Conservation (phyloP, 2,888 invertebrate genomes). For the Clanis bilineata region DNA sequence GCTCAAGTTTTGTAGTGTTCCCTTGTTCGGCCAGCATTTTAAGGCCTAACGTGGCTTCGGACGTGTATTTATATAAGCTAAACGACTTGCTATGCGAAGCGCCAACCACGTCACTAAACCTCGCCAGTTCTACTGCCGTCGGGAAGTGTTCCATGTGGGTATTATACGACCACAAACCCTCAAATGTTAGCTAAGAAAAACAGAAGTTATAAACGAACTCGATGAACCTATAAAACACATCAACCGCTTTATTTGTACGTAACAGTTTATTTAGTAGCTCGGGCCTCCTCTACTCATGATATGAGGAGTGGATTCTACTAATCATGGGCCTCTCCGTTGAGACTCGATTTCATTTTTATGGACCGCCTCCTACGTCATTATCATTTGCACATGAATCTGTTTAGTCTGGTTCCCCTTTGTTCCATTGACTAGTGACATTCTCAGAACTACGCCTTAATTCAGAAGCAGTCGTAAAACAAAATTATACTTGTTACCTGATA, state of each 20-base stretch:
- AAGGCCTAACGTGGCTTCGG: constrained; percentile 59
- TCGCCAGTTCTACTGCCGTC: constrained; percentile 38
- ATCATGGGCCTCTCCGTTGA: too few species aligned
- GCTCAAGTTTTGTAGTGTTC: constrained; percentile 67
- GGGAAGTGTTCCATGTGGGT: constrained; percentile 66
- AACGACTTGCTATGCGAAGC: constrained; percentile 67
- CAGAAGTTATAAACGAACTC: background rate
- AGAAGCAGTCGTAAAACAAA: too few species aligned
- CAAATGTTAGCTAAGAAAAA: constrained; percentile 57
- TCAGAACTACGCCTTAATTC: too few species aligned
- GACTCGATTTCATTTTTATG: too few species aligned
- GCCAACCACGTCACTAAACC: constrained; percentile 72
- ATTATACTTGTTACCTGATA: constrained; percentile 71
- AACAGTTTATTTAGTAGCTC: background rate
- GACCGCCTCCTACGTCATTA: too few species aligned
- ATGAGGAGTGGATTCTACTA: too few species aligned
- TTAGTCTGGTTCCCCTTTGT: too few species aligned
- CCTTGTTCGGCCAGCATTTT: constrained; percentile 72
- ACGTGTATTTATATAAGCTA: constrained; percentile 54
- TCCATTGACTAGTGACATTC: too few species aligned
- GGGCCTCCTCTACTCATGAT: too few species aligned
- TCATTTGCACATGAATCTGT: too few species aligned
- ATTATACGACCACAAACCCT: constrained; percentile 69
- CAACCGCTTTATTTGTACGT: too few species aligned
- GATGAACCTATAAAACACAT: background rate